Conservation (phyloP, 2,888 invertebrate genomes). For the Ypsolopha sequella region DNA sequence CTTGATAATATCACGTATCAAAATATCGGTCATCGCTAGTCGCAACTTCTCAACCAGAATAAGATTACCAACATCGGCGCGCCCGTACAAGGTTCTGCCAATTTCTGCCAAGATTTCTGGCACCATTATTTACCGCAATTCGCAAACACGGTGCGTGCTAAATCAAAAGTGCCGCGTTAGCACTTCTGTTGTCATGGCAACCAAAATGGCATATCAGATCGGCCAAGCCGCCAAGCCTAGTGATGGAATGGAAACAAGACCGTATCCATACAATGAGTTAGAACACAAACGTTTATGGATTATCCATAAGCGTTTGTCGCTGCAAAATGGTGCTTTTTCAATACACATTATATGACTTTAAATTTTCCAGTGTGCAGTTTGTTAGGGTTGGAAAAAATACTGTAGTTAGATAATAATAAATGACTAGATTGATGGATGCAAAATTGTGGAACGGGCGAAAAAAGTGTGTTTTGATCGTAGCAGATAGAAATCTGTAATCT, state of each 20-base stretch:
- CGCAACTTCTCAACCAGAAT: slow-evolving; percentile 3
- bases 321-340: no score
- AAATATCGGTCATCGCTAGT: neutral
- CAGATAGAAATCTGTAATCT: no score
- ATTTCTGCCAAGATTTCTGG: slow-evolving; percentile 22
- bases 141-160: slow-evolving; percentile 29
- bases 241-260: slow-evolving; percentile 1
- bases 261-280: neutral
- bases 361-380: no score
- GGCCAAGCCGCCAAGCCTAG: neutral
- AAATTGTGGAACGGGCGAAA: no score
- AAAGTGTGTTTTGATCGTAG: no score
- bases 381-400: no score
- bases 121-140: slow-evolving; percentile 29
- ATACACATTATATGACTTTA: no score
- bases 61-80: neutral
- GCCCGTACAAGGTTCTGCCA: slow-evolving; percentile 25
- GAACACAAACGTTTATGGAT: neutral
- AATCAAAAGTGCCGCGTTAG: slow-evolving; percentile 53
- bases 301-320: neutral
- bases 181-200: slow-evolving; percentile 38
- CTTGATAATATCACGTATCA: no score
- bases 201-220: slow-evolving; percentile 52
- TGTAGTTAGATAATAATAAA: no score
- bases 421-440: no score